Evolutionary conservation across 2,113 vertebrate species (phyloP), one percentile per base, ranked within the genome.

Genomic region (Colinus virginianus): DNA sequence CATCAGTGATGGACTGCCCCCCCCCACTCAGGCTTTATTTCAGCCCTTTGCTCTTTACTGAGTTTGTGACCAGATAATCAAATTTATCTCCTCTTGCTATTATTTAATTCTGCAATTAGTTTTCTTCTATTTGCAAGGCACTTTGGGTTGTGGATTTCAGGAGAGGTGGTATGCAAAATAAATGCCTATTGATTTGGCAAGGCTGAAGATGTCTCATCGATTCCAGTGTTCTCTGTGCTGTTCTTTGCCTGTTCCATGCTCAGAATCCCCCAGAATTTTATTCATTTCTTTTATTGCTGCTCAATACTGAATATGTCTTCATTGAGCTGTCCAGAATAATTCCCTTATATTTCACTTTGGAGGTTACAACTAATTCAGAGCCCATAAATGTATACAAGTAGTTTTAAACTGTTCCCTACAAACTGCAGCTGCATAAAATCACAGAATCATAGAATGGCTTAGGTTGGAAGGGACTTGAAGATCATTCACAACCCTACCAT

Each of bases 81-180:
- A 46, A 87, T 88, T 90, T 88, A 56, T 77, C 49, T 88, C 40
- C 45, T 16, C 36, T 87, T 72, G 62, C 88, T 89, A 87, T 89
- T 90, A 87, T 93, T 94, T 96, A 92, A 92, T 95, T 94, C 78
- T 77, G 46, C 59, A 72, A 62, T 90, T 94, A 74, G 36, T 26
- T 88, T 87, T 17, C 77, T 83, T 88, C 67, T 40, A 34, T 83
- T 90, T 90, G 76, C 80, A 84, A 84, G 80, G 48, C 53, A 75
- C 56, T 96, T 90, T 16, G 45, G 13, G 56, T 22, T 92, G 59
- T 62, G 67, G 74, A 84, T 92, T 93, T 88, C 67, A 83, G 56
- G 61, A 84, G 53, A 84, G 78, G 46, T 62, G 46, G 32, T 40
- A 40, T 76, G 56, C 7, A 9, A 82, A 93, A 82, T 76, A 69